Percentiles rank a stretch among this genome's conserved stretches.
Evolutionary conservation across 2,797 vertebrate genomes (phyloP).

Genomic region (Mionectes olivaceus): DNA sequence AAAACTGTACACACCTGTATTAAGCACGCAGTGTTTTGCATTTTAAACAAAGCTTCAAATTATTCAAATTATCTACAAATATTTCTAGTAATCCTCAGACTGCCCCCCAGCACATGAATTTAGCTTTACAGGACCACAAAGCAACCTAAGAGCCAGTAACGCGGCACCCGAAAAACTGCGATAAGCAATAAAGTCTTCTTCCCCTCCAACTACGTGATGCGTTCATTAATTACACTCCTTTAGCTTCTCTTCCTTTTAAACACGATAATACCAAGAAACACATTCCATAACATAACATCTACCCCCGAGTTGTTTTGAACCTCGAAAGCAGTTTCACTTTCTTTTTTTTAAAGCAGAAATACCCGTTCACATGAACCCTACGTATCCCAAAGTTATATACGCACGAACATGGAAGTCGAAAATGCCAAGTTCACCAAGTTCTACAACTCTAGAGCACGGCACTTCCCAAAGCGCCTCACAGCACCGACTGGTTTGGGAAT

Average conservation of each 20-base stretch:
- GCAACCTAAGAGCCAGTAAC: not conserved
- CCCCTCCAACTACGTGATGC: rapidly evolving
- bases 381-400: rapidly evolving
- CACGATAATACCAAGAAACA: rapidly evolving
- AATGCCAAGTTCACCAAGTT: not conserved
- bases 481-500: not conserved
- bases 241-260: not conserved
- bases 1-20: rapidly evolving
- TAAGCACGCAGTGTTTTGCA: not conserved
- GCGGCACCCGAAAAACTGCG: rapidly evolving
- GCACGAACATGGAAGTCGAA: rapidly evolving
- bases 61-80: not conserved
- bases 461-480: rapidly evolving
- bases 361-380: rapidly evolving
- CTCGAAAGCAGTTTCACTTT: rapidly evolving
- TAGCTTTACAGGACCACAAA: not conserved
- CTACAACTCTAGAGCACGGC: rapidly evolving
- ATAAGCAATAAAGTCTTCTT: not conserved
- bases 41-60: not conserved
- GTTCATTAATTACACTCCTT: not conserved
- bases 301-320: rapidly evolving
- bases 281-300: rapidly evolving
- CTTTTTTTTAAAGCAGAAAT: not conserved
- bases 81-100: not conserved
- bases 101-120: not conserved